Evolutionary conservation across 2,797 vertebrate species (phyloP).

Genomic region (Pseudotriccus pelzelni): DNA sequence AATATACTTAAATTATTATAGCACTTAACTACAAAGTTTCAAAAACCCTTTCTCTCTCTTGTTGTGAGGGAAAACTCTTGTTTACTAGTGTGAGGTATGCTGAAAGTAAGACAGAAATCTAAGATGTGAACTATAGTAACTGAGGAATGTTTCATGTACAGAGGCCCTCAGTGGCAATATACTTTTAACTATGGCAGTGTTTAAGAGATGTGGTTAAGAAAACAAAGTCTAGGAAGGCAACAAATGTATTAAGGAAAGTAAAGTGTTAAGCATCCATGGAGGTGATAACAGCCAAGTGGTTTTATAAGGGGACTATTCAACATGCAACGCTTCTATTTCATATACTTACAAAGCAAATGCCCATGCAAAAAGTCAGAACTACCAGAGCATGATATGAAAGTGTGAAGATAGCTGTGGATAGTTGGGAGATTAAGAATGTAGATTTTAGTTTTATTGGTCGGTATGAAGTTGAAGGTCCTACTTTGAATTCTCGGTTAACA

Average conservation of each 20-base stretch:
- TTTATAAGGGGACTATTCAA: background rate
- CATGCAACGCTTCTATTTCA: background rate
- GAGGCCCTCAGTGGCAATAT: background rate
- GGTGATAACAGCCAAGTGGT: background rate
- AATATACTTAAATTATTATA: background rate
- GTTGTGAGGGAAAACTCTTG: background rate
- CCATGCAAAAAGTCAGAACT: background rate
- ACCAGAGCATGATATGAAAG: background rate
- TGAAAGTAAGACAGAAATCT: background rate
- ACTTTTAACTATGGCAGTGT: background rate
- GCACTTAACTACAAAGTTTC: background rate
- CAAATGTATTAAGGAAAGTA: background rate
- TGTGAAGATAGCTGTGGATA: background rate
- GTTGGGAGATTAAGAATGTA: background rate
- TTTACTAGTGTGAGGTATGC: background rate
- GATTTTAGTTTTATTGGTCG: background rate
- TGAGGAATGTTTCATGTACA: background rate
- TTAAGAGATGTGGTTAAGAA: background rate
- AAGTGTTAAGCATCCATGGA: background rate
- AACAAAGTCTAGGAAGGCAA: background rate
- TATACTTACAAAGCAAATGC: background rate
- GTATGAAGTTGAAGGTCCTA: background rate
- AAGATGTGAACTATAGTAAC: background rate
- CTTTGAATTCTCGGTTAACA: background rate
- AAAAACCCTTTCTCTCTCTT: background rate